Evolutionary conservation across 2,797 vertebrate genomes (phyloP), one percentile per base, ranked within the genome.

Genomic region (Vireo griseus): DNA sequence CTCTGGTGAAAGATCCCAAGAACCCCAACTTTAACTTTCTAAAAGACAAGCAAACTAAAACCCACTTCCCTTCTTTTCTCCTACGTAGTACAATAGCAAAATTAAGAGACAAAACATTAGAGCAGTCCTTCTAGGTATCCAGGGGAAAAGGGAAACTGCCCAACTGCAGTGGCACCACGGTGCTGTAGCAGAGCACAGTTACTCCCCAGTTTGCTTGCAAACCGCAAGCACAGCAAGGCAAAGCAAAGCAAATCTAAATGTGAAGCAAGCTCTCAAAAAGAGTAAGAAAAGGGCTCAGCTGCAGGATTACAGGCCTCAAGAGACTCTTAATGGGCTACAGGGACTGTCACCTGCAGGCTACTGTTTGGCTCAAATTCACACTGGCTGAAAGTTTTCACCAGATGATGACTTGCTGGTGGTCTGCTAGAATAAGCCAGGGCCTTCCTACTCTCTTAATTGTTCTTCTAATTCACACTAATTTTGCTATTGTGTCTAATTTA

Each of bases 311-410:
- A 88, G 71, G 85, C 20, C 92, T 50, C 88, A 0, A 40, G 90
- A 31, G 94, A 93, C 65, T 55, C 45, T 37, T 96, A 97, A 97
- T 96, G 94, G 95, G 71, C 77, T 86, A 71, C 67, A 78, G 76
- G 83, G 83, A 25, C 81, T 87, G 90, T 96, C 94, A 94, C 94
- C 94, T 96, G 91, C 90, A 79, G 84, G 77, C 89, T 86, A 58
- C 87, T 89, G 35, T 66, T 87, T 2, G 6, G 93, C 93, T 96
- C 93, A 81, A 67, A 96, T 96, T 95, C 92, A 86, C 82, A 17
- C 59, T 55, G 61, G 31, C 68, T 86, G 15, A 52, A 95, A 95
- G 88, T 85, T 94, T 89, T 47, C 39, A 54, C 65, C 80, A 95
- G 85, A 80, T 74, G 61, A 91, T 2, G 2, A 80, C n/a, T 83